phyloP scores from a whole-genome alignment of 2,888 invertebrate genomes.

The Palloptera scutellata region DNA sequence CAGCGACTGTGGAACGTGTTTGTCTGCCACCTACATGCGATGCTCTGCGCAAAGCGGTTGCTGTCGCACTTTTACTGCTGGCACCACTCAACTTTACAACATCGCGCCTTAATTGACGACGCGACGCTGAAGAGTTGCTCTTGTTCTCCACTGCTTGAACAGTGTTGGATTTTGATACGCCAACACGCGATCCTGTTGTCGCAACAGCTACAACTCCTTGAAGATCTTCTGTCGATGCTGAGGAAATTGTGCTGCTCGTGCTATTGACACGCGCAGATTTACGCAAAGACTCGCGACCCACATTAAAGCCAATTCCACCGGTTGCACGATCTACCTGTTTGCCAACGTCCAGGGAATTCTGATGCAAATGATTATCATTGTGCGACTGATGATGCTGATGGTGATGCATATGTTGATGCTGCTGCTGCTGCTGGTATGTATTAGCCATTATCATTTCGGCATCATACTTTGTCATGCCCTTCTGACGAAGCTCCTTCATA shows the following conservation, averaged over 20 bases:
- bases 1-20: conserved; percentile 35
- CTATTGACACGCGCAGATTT: conserved; percentile 63
- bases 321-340: not conserved
- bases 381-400: conserved; percentile 34
- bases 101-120: no score
- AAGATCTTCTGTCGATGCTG: conserved; percentile 57
- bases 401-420: conserved; percentile 41
- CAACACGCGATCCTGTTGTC: conserved; percentile 28
- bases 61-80: not conserved
- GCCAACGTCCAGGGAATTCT: conserved; percentile 17
- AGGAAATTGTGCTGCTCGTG: conserved; percentile 62
- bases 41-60: not conserved
- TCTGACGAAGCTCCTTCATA: conserved; percentile 84
- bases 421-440: conserved; percentile 54
- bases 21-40: conserved; percentile 26
- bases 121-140: no score
- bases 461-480: conserved; percentile 88
- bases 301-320: conserved; percentile 35
- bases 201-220: conserved; percentile 33
- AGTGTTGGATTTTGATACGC: not conserved
- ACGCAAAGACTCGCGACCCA: conserved; percentile 50
- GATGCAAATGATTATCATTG: not conserved
- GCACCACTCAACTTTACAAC: no score
- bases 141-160: no score
- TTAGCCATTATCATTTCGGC: conserved; percentile 83